Evolutionary conservation across 2,888 invertebrate species (phyloP).

Genomic region (Hemaris fuciformis): DNA sequence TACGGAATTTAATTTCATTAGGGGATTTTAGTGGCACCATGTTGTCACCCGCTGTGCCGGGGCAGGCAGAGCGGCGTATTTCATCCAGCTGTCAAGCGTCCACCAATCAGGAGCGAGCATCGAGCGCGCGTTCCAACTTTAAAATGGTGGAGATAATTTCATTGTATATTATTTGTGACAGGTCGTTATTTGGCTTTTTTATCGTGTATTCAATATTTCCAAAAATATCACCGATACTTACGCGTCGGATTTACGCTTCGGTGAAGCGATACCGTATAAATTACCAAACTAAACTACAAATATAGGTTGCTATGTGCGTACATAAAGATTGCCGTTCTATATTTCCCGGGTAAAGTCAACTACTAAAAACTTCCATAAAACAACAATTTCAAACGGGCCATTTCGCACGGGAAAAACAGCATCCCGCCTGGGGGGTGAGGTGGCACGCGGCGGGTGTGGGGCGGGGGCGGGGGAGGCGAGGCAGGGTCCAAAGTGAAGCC

Average conservation of each 20-base stretch:
- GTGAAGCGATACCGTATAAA: conserved; percentile 8
- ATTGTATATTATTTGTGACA: conserved; percentile 82
- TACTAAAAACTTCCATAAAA: conserved; percentile 82
- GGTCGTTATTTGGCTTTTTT: conserved; percentile 79
- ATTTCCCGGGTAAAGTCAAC: conserved; percentile 77
- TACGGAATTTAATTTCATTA: conserved; percentile 82
- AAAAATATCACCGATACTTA: conserved; percentile 46
- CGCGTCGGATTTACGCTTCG: conserved; percentile 13
- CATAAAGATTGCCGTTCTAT: conserved; percentile 69
- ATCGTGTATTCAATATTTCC: conserved; percentile 71
- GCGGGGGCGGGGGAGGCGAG: conserved; percentile 30
- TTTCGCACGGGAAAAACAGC: conserved; percentile 79
- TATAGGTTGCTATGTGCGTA: conserved; percentile 32
- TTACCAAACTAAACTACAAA: conserved; percentile 10
- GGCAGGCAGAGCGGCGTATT: conserved; percentile 66
- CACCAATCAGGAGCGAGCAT: conserved; percentile 62
- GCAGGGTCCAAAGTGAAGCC: conserved; percentile 70
- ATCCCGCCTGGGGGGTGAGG: conserved; percentile 57
- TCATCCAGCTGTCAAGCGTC: conserved; percentile 75
- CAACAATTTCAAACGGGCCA: conserved; percentile 81
- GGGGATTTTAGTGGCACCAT: conserved; percentile 75
- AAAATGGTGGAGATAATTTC: conserved; percentile 80
- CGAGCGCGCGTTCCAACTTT: conserved; percentile 63
- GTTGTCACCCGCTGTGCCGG: conserved; percentile 77
- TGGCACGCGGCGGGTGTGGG: conserved; percentile 27